Evolutionary conservation across 2,888 invertebrate species (phyloP).

Genomic region (Watsonalla cultraria): DNA sequence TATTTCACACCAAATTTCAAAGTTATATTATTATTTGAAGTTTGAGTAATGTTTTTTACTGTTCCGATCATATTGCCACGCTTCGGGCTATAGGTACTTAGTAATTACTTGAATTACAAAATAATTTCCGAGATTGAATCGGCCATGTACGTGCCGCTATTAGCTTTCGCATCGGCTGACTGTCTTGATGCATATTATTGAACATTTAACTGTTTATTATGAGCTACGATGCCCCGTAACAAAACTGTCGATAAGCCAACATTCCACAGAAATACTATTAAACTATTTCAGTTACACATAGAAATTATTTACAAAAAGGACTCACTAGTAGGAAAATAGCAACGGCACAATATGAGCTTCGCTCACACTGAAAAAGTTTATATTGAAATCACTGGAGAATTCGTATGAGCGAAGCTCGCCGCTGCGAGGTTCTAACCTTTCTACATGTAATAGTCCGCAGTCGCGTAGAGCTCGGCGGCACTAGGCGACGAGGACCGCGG

Average conservation of each 20-base stretch:
- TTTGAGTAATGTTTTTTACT: conserved; percentile 47
- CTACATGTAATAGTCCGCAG: conserved; percentile 46
- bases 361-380: conserved; percentile 38
- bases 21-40: conserved; percentile 38
- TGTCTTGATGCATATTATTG: conserved; percentile 36
- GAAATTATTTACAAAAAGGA: conserved; percentile 67
- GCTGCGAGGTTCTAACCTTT: conserved; percentile 52
- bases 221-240: conserved; percentile 4
- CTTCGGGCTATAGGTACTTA: conserved; percentile 38
- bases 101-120: conserved; percentile 58
- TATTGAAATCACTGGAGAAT: conserved; percentile 19
- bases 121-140: conserved; percentile 55
- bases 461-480: conserved; percentile 52
- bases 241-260: conserved; percentile 43
- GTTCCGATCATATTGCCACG: conserved; percentile 37
- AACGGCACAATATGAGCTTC: conserved; percentile 68
- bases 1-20: conserved; percentile 42
- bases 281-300: conserved; percentile 56
- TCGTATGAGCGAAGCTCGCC: conserved; percentile 59
- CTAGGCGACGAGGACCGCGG: conserved; percentile 51
- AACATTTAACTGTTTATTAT: conserved; percentile 9
- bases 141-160: conserved; percentile 47
- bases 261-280: conserved; percentile 49
- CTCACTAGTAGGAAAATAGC: conserved; percentile 73
- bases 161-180: conserved; percentile 40